phyloP scores from a whole-genome alignment of 2,888 invertebrate species.

The Pterostichus niger region DNA sequence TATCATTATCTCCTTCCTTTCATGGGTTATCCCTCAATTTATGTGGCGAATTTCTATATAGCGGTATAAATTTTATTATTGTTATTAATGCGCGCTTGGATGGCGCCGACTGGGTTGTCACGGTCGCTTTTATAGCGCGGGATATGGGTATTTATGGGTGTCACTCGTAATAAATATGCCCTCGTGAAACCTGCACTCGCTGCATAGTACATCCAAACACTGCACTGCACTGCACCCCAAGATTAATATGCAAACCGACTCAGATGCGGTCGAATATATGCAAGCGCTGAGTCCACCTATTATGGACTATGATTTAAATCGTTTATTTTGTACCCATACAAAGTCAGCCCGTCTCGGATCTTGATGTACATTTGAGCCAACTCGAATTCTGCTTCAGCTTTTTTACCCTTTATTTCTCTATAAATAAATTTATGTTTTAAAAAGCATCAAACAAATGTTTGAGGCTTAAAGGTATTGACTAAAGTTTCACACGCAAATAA shows the following conservation, averaged over 20 bases:
- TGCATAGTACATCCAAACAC: slow-evolving; percentile 33
- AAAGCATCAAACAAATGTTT: too few relatives aligned
- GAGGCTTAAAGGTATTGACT: too few relatives aligned
- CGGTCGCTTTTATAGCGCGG: slow-evolving; percentile 72
- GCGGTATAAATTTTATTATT: slow-evolving; percentile 56
- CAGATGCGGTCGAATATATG: slow-evolving; percentile 1
- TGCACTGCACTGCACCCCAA: not conserved
- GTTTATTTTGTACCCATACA: slow-evolving; percentile 6
- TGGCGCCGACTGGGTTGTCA: slow-evolving; percentile 73
- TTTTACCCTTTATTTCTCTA: too few relatives aligned
- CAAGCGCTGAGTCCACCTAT: slow-evolving; percentile 8
- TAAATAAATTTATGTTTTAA: too few relatives aligned
- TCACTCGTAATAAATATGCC: slow-evolving; percentile 71
- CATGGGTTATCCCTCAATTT: slow-evolving; percentile 31
- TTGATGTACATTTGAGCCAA: too few relatives aligned
- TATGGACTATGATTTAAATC: slow-evolving; percentile 28
- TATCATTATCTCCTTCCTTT: slow-evolving; percentile 16
- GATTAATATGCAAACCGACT: slow-evolving; percentile 53
- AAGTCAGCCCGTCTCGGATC: too few relatives aligned
- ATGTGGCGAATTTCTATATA: slow-evolving; percentile 47
- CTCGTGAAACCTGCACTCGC: slow-evolving; percentile 68
- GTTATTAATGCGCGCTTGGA: slow-evolving; percentile 53
- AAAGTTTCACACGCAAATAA: too few relatives aligned
- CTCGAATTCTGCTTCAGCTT: too few relatives aligned
- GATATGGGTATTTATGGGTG: slow-evolving; percentile 71